Evolutionary conservation across 2,888 invertebrate genomes (phyloP).

Genomic region (Abrostola tripartita): DNA sequence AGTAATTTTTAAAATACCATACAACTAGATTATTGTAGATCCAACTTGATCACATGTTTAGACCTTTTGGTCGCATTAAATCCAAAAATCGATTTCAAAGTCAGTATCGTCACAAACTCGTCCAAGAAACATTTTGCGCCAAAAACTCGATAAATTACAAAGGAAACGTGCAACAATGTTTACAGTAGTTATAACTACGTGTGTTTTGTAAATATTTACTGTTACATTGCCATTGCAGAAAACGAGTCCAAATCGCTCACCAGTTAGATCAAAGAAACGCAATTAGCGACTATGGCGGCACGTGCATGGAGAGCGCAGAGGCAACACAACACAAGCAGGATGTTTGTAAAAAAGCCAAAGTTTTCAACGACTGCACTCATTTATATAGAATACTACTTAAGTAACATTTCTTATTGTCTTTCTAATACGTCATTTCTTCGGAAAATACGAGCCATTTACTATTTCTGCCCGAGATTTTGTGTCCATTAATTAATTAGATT

Average conservation of each 20-base stretch:
- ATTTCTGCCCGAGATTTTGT: slow-evolving; percentile 24
- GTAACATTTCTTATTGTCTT: slow-evolving; percentile 49
- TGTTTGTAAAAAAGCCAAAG: slow-evolving; percentile 82
- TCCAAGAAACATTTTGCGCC: slow-evolving; percentile 11
- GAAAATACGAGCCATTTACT: slow-evolving; percentile 22
- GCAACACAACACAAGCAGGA: slow-evolving; percentile 80
- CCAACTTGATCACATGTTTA: no score
- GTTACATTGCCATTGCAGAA: slow-evolving; percentile 58
- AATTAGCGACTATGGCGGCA: slow-evolving; percentile 67
- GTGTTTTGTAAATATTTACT: not conserved
- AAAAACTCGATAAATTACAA: slow-evolving; percentile 31
- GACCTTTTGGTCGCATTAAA: no score
- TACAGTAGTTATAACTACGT: not conserved
- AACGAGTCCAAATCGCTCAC: slow-evolving; percentile 72
- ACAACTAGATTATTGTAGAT: no score
- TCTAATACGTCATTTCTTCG: slow-evolving; percentile 5
- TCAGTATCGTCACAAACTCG: slow-evolving; percentile 22
- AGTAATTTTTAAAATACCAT: not conserved
- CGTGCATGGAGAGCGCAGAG: slow-evolving; percentile 78
- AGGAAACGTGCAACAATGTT: slow-evolving; percentile 10
- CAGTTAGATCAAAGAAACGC: slow-evolving; percentile 65
- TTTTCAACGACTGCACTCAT: slow-evolving; percentile 84
- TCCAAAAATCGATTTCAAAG: no score
- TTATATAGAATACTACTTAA: slow-evolving; percentile 75
- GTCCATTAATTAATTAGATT: slow-evolving; percentile 43